These are phyloP conservation scores for Drosophila ezoana DNA, from an alignment of 2,888 invertebrate species.

Conservation along the genomic window DNA sequence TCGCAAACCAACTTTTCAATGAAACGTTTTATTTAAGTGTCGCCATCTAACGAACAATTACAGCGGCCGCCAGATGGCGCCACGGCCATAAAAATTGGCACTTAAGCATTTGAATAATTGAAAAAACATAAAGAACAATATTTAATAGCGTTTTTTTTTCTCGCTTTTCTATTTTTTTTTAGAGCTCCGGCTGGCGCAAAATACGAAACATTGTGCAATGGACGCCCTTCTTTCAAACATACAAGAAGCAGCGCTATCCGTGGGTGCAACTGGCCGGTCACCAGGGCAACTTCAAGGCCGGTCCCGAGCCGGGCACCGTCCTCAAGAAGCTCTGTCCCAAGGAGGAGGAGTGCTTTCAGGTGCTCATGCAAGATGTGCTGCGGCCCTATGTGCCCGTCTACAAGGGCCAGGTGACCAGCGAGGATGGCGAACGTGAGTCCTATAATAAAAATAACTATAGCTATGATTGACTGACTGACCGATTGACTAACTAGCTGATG, in stretches of 20 bases:
- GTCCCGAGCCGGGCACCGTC: conserved; percentile 96
- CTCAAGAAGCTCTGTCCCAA: conserved; percentile 96
- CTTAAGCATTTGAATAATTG: too few relatives aligned
- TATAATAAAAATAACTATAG: neutral
- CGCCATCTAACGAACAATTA: conserved; percentile 16
- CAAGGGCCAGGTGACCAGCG: conserved; percentile 93
- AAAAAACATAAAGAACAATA: too few relatives aligned
- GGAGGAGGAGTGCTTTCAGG: conserved; percentile 94
- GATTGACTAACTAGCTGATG: neutral
- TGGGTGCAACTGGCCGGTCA: conserved; percentile 99
- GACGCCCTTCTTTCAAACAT: conserved; percentile 98
- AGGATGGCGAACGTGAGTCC: conserved; percentile 90
- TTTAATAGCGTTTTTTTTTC: too few relatives aligned
- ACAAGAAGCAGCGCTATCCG: conserved; percentile 97
- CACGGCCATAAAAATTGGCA: neutral
- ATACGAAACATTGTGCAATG: conserved; percentile 97
- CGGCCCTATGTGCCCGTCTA: conserved; percentile 97
- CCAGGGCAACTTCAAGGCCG: conserved; percentile 97
- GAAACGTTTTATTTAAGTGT: conserved; percentile 13
- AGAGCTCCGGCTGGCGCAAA: conserved; percentile 97
- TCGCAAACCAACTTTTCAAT: conserved; percentile 15
- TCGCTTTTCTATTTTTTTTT: neutral
- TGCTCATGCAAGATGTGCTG: conserved; percentile 93
- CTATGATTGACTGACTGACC: neutral
- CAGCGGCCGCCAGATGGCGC: conserved; percentile 24